Evolutionary conservation across 2,888 invertebrate species (phyloP), one percentile per base, ranked within the genome.

Genomic region (Macroteleia sp.): DNA sequence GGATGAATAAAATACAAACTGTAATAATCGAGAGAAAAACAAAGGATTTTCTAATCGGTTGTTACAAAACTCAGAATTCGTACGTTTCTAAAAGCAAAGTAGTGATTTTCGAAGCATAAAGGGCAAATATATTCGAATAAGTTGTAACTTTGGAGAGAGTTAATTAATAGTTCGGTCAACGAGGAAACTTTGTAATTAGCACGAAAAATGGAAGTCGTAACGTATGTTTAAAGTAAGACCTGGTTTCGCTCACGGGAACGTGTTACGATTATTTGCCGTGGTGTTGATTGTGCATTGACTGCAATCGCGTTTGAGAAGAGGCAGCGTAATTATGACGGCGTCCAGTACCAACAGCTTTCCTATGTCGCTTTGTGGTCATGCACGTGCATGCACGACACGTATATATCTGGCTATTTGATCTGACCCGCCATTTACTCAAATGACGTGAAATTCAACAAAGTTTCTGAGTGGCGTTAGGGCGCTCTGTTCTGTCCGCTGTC

Each of bases 401-500:
- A 87, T 86, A 88, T 88, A 88, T 86, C 85, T 81, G 75, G 81
- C 84, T 87, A 85, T 89, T 89, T 89, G 85, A 89, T 88, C 83
- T 83, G 83, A 78, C 82, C 82, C 79, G 73, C 83, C 86, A 86
- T 87, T 88, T 87, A 84, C 83, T 83, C 86, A 86, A 89, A 88
- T 86, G 84, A 86, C 86, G 87, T 86, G 88, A 89, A 89, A 89
- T 89, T 88, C 87, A 85, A 88, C 89, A 88, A 88, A 89, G 87
- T 86, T 88, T 85, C 85, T 79, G 84, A 87, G 83, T 85, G 83
- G 69, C 77, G 77, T 61, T 70, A 77, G 62, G 71, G 66, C 34
- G 66, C 48, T 48, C 66, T 46, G 61, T 50, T 41, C 59, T 44
- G 61, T 44, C 61, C 30, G 36, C 57, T 67, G 57, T 67, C 71